Evolutionary conservation across 2,888 invertebrate genomes (phyloP).

Genomic region (Drosophila merina): DNA sequence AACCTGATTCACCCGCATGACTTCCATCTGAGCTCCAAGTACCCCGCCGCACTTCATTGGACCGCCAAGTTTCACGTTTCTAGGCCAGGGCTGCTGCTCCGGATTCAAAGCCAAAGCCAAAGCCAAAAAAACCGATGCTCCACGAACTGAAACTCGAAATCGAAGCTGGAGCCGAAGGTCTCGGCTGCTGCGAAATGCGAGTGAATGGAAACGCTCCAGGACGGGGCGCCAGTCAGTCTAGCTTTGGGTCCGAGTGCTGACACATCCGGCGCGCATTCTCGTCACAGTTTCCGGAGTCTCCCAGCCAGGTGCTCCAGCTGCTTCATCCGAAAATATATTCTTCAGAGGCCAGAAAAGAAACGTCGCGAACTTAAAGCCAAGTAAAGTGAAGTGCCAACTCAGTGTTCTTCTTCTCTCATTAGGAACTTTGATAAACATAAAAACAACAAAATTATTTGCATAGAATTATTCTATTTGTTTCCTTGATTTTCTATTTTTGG

Average conservation of each 20-base stretch:
- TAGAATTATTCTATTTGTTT: constrained; percentile 14
- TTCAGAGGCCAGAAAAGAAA: constrained; percentile 11
- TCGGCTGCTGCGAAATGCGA: constrained; percentile 33
- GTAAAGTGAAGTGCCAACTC: constrained; percentile 30
- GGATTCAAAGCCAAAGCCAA: constrained; percentile 41
- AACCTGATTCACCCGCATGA: constrained; percentile 2
- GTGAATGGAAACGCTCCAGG: constrained; percentile 16
- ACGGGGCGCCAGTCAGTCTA: constrained; percentile 61
- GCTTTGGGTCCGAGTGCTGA: constrained; percentile 64
- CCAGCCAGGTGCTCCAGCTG: constrained; percentile 23
- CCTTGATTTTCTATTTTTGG: constrained; percentile 57
- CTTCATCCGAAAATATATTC: constrained; percentile 17
- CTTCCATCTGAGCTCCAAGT: constrained; percentile 26
- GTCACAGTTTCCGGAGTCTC: constrained; percentile 1
- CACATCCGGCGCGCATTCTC: constrained; percentile 46
- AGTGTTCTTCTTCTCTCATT: constrained; percentile 3
- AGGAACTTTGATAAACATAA: constrained; percentile 5
- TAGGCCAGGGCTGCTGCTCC: constrained; percentile 71
- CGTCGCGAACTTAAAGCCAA: constrained; percentile 32
- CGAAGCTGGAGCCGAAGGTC: constrained; percentile 42
- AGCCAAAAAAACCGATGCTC: constrained; percentile 34
- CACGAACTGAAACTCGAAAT: constrained; percentile 41
- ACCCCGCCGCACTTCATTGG: neutral
- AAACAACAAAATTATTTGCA: constrained; percentile 6
- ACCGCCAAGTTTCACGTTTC: constrained; percentile 50